Evolutionary conservation across 2,888 invertebrate genomes (phyloP).

Genomic region (Agelastica alni): DNA sequence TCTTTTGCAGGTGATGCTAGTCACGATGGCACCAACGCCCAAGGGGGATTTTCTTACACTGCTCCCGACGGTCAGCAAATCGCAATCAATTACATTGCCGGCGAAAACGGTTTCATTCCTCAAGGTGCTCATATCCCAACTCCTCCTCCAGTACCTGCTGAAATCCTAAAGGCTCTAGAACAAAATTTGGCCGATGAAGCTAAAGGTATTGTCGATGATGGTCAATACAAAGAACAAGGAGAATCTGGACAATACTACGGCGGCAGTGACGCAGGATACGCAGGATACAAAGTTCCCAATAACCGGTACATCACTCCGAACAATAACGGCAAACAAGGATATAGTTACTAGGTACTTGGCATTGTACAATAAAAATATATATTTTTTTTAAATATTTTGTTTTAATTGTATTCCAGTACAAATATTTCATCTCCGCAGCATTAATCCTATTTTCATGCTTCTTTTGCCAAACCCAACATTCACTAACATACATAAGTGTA

Average conservation of each 20-base stretch:
- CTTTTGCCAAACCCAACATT: too few species aligned
- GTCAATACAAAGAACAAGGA: slow-evolving; percentile 34
- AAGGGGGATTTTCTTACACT: slow-evolving; percentile 48
- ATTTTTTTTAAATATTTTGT: too few species aligned
- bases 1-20: slow-evolving; percentile 25
- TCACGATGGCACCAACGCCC: slow-evolving; percentile 42
- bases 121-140: slow-evolving; percentile 63
- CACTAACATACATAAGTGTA: too few species aligned
- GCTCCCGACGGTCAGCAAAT: slow-evolving; percentile 47
- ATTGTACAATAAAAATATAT: neutral
- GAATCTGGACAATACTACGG: slow-evolving; percentile 18
- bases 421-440: too few species aligned
- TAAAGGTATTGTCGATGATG: slow-evolving; percentile 38
- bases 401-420: too few species aligned
- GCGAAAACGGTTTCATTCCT: slow-evolving; percentile 63
- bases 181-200: slow-evolving; percentile 43
- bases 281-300: neutral
- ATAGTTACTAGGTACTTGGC: neutral
- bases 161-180: slow-evolving; percentile 56
- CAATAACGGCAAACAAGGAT: neutral
- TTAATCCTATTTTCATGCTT: too few species aligned
- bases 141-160: slow-evolving; percentile 64
- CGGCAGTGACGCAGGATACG: slow-evolving; percentile 11
- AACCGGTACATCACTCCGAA: neutral
- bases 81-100: slow-evolving; percentile 57